phyloP scores from a whole-genome alignment of 2,113 vertebrate species.

The Apaloderma vittatum region DNA sequence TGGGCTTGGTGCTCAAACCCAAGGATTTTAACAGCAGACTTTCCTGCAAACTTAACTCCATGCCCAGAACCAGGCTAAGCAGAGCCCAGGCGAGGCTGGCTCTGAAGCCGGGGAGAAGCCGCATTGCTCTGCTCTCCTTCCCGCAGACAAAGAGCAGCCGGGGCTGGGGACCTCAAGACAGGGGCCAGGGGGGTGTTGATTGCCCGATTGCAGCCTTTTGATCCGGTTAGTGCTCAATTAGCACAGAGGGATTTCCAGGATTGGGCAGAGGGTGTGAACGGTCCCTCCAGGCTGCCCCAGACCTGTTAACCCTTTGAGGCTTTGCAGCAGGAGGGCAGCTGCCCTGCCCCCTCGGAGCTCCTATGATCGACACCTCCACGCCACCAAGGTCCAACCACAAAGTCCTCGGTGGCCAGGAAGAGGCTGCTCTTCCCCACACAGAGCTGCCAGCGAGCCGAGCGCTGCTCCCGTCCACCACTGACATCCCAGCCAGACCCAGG shows the following conservation, averaged over 20 bases:
- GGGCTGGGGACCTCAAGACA: neutral
- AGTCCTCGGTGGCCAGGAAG: fast-evolving
- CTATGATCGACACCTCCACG: fast-evolving
- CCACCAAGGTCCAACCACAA: fast-evolving
- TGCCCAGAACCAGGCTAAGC: fast-evolving
- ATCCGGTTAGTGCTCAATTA: neutral
- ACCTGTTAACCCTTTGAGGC: conserved; percentile 53
- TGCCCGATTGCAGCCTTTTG: conserved; percentile 14
- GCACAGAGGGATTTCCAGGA: neutral
- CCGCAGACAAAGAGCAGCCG: neutral
- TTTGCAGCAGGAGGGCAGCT: neutral
- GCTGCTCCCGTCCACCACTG: fast-evolving
- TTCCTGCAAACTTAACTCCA: conserved; percentile 42
- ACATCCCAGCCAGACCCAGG: neutral
- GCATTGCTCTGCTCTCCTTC: neutral
- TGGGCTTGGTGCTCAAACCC: conserved; percentile 79
- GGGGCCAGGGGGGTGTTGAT: neutral
- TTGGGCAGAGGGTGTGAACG: neutral
- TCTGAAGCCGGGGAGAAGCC: neutral
- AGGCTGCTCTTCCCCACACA: neutral
- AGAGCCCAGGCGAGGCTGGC: neutral
- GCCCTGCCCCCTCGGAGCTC: neutral
- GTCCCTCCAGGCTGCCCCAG: neutral
- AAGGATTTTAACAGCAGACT: conserved; percentile 76
- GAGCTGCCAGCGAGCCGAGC: neutral